A percentile compares a stretch with the other conserved stretches of the same genome.
Conservation (phyloP, 1,140 invertebrate species). For the Bombus sibiricus region DNA sequence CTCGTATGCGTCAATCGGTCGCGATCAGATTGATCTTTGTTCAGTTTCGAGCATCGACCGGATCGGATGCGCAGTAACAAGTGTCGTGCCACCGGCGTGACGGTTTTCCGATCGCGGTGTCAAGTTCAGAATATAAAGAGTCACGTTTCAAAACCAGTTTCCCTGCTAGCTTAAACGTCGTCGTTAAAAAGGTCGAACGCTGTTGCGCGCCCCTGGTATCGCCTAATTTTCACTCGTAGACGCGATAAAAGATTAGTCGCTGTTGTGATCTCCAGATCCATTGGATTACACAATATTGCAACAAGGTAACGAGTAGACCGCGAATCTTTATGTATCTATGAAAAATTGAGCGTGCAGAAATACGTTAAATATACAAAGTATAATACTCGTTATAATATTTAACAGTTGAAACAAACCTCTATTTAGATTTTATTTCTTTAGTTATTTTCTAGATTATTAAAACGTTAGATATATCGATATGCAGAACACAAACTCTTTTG, state of each 20-base stretch:
- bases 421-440: neutral
- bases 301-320: too few relatives aligned
- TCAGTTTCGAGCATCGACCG: constrained; percentile 29
- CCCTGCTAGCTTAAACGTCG: neutral
- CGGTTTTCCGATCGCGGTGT: constrained; percentile 33
- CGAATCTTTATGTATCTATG: too few relatives aligned
- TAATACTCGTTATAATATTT: neutral
- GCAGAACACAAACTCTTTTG: too few relatives aligned
- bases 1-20: constrained; percentile 4
- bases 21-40: constrained; percentile 54
- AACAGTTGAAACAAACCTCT: too few relatives aligned
- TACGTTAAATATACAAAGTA: too few relatives aligned
- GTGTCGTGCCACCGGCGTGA: neutral
- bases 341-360: too few relatives aligned
- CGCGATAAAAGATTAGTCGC: neutral
- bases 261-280: too few relatives aligned
- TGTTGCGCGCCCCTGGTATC: too few relatives aligned
- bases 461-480: too few relatives aligned
- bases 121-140: constrained; percentile 50
- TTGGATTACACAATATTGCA: too few relatives aligned
- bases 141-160: constrained; percentile 45
- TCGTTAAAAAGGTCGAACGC: constrained; percentile 6
- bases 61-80: neutral
- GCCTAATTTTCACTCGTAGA: neutral
- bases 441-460: neutral